Percentiles rank a stretch among this genome's conserved stretches.
Conservation (phyloP, 64 coral and sea anemone species). For the Actinia tenebrosa region DNA sequence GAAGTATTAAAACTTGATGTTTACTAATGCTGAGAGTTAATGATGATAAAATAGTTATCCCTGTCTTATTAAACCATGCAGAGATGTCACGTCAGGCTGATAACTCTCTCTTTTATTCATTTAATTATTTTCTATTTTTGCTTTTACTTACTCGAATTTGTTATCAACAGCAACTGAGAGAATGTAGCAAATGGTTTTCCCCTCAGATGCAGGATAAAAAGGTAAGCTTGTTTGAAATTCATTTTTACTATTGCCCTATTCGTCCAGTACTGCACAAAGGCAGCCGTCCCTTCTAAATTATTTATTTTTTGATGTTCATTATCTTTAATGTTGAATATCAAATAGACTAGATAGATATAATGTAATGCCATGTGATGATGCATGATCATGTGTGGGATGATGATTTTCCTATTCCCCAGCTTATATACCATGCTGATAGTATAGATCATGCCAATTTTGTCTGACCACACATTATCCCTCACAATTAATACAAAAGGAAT, state of each 20-base stretch:
- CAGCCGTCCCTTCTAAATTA: too few relatives aligned
- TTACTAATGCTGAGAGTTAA: background rate
- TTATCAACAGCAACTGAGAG: background rate
- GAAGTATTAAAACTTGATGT: background rate
- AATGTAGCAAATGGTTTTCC: background rate
- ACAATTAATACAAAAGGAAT: background rate
- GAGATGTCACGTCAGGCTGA: slow-evolving; percentile 27
- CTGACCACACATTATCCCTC: background rate
- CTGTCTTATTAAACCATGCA: slow-evolving; percentile 1
- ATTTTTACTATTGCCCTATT: too few relatives aligned
- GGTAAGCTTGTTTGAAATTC: background rate
- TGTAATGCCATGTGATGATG: background rate
- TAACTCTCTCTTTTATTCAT: background rate
- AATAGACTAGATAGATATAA: background rate
- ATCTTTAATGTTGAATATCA: too few relatives aligned
- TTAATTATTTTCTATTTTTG: background rate
- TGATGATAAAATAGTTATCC: slow-evolving; percentile 26
- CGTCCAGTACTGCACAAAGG: too few relatives aligned
- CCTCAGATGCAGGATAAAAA: background rate
- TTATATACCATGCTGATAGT: slow-evolving; percentile 31
- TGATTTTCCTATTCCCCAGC: slow-evolving; percentile 32
- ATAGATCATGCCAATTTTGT: slow-evolving; percentile 27
- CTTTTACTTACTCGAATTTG: background rate
- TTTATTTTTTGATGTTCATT: too few relatives aligned
- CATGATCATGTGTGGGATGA: slow-evolving; percentile 5